phyloP scores from a whole-genome alignment of 2,888 invertebrate genomes.

The Lamproptera curius region DNA sequence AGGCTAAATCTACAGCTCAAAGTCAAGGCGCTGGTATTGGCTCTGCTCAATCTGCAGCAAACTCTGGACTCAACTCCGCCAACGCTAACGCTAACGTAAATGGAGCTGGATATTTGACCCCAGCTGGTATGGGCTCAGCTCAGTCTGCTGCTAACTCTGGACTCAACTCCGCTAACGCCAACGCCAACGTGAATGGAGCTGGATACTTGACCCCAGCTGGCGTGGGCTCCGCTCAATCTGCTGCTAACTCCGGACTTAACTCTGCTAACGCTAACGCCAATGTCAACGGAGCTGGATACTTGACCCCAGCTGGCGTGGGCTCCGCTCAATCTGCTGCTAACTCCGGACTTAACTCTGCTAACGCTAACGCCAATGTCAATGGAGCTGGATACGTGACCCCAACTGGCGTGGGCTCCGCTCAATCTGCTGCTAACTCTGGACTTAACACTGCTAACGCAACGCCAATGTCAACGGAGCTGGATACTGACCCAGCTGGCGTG shows the following conservation, averaged over 20 bases:
- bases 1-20: conserved; percentile 36
- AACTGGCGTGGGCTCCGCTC: conserved; percentile 22
- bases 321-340: conserved; percentile 17
- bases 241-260: conserved; percentile 34
- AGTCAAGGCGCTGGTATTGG: conserved; percentile 34
- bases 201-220: conserved; percentile 31
- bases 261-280: conserved; percentile 41
- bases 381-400: conserved; percentile 44
- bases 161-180: conserved; percentile 38
- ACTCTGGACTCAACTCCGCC: conserved; percentile 41
- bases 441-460: conserved; percentile 39
- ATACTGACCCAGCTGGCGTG: conserved; percentile 37
- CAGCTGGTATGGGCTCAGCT: conserved; percentile 28
- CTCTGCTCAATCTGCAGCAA: conserved; percentile 36
- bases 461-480: conserved; percentile 43
- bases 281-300: conserved; percentile 33
- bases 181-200: conserved; percentile 36
- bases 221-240: conserved; percentile 23
- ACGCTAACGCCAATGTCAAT: conserved; percentile 42
- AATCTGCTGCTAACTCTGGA: conserved; percentile 23
- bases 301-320: conserved; percentile 30
- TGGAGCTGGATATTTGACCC: conserved; percentile 30
- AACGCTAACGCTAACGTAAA: conserved; percentile 38
- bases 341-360: conserved; percentile 40
- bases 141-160: conserved; percentile 29